A percentile compares a stretch with the other conserved stretches of the same genome.
Evolutionary conservation across 1,140 invertebrate genomes (phyloP).

Genomic region (Sarcophaga bullata): DNA sequence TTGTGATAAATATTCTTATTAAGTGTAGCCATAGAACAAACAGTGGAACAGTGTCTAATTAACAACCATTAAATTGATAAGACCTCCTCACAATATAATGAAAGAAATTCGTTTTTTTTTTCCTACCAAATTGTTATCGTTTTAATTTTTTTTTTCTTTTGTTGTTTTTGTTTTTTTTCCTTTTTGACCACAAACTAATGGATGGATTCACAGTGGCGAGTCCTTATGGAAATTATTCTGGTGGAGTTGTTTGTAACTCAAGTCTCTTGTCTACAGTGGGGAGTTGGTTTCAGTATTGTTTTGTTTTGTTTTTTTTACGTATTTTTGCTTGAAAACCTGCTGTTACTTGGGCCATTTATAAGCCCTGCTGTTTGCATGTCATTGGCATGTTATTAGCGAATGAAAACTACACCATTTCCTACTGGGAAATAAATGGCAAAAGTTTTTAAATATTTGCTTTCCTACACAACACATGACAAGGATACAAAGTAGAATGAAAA

Average conservation of each 20-base stretch:
- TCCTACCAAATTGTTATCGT: neutral
- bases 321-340: neutral
- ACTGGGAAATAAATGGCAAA: too few species aligned
- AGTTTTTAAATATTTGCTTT: too few species aligned
- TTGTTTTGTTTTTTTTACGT: neutral
- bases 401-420: neutral
- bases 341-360: neutral
- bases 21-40: neutral
- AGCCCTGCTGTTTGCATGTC: conserved; percentile 33
- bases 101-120: too few species aligned
- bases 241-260: neutral
- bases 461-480: too few species aligned
- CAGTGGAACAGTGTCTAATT: conserved; percentile 36
- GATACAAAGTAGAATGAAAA: too few species aligned
- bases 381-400: conserved; percentile 8
- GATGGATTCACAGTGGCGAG: neutral
- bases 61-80: conserved; percentile 41
- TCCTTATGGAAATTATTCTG: conserved; percentile 4
- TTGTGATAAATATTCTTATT: neutral
- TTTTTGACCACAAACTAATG: conserved; percentile 3
- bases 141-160: neutral
- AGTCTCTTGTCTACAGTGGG: neutral
- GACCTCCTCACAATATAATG: neutral
- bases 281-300: neutral
- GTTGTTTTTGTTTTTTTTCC: neutral